A percentile compares a stretch with the other conserved stretches of the same genome.
phyloP scores from a whole-genome alignment of 2,113 vertebrate species.

The Eulacestoma nigropectus region DNA sequence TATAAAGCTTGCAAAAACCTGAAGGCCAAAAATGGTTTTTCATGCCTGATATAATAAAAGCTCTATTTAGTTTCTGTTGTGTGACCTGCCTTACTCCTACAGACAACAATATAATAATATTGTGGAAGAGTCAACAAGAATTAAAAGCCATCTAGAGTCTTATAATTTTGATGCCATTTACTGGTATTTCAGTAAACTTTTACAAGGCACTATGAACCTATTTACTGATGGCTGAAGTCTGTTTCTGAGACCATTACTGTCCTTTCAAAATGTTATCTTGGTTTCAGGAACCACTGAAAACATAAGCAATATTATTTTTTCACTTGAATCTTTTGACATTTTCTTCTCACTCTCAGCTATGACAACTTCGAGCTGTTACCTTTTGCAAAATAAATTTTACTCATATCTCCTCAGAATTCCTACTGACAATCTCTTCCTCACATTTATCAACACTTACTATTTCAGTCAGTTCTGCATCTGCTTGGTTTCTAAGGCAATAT shows the following conservation, averaged over 20 bases:
- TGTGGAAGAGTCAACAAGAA: background rate
- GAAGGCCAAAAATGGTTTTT: background rate
- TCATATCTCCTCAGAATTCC: background rate
- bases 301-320: background rate
- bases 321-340: background rate
- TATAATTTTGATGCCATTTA: background rate
- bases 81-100: background rate
- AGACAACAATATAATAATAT: background rate
- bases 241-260: background rate
- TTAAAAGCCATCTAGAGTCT: background rate
- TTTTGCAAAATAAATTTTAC: background rate
- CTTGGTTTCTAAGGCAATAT: slow-evolving; percentile 16
- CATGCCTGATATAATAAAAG: background rate
- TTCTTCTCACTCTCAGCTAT: background rate
- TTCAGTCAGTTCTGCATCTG: background rate
- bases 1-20: background rate
- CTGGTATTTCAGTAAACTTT: background rate
- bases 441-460: slow-evolving; percentile 8
- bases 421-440: background rate
- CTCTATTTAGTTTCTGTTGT: background rate
- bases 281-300: background rate
- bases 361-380: background rate
- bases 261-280: background rate
- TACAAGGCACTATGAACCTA: background rate
- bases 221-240: background rate